Evolutionary conservation across 2,113 vertebrate species (phyloP).

Genomic region (Cochlearius cochlearius): DNA sequence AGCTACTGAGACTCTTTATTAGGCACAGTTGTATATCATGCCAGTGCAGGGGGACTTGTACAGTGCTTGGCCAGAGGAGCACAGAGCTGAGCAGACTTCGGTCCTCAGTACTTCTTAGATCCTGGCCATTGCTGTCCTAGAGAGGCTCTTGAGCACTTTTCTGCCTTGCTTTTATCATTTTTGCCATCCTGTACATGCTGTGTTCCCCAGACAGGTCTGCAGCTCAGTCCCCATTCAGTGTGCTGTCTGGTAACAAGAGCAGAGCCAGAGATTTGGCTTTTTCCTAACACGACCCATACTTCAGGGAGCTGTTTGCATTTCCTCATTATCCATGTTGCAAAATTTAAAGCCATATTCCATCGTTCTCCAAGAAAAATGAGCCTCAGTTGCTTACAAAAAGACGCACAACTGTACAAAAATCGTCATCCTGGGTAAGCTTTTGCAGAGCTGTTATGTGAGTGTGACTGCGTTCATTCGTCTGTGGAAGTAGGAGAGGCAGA

Average conservation of each 20-base stretch:
- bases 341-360: background rate
- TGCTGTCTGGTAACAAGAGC: background rate
- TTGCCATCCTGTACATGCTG: background rate
- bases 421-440: background rate
- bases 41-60: background rate
- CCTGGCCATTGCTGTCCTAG: background rate
- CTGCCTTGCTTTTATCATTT: background rate
- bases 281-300: background rate
- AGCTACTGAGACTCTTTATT: background rate
- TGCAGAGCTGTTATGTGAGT: background rate
- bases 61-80: background rate
- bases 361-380: background rate
- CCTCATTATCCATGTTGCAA: background rate
- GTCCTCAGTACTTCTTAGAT: background rate
- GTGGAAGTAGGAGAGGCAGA: background rate
- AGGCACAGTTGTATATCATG: background rate
- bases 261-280: background rate
- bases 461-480: background rate
- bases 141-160: background rate
- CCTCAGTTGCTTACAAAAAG: background rate
- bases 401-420: background rate
- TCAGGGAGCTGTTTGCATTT: background rate
- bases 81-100: background rate
- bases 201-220: background rate
- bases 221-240: background rate